phyloP scores from a whole-genome alignment of 2,888 invertebrate species.

The Hydropsyche betteni region DNA sequence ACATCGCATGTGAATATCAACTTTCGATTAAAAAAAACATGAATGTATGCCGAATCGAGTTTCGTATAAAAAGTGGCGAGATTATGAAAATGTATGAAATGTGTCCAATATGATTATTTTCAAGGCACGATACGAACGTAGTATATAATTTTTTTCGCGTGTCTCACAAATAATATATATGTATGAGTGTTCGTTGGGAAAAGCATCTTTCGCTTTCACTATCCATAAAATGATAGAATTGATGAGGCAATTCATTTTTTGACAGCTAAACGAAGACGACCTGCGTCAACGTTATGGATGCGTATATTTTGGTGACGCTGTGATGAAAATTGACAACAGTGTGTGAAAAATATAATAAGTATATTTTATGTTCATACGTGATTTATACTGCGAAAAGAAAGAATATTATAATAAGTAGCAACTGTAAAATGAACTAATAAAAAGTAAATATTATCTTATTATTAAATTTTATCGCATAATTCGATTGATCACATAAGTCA shows the following conservation, averaged over 20 bases:
- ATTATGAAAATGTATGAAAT: neutral
- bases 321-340: too few species aligned
- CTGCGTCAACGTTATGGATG: too few species aligned
- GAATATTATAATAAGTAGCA: too few species aligned
- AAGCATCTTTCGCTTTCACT: conserved; percentile 10
- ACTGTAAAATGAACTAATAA: too few species aligned
- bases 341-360: too few species aligned
- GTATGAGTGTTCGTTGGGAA: neutral
- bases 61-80: neutral
- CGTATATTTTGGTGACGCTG: too few species aligned
- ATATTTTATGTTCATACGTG: too few species aligned
- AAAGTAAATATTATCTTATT: too few species aligned
- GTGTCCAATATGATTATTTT: conserved; percentile 6
- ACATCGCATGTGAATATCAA: neutral
- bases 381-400: too few species aligned
- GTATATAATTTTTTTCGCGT: too few species aligned
- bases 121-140: neutral
- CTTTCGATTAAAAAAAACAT: neutral
- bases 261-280: neutral
- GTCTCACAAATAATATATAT: conserved; percentile 12
- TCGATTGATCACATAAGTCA: too few species aligned
- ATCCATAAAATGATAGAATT: conserved; percentile 9
- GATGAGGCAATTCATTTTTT: conserved; percentile 31
- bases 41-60: neutral
- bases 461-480: too few species aligned